Conservation (phyloP, 2,113 vertebrate genomes). For the Perca flavescens region DNA sequence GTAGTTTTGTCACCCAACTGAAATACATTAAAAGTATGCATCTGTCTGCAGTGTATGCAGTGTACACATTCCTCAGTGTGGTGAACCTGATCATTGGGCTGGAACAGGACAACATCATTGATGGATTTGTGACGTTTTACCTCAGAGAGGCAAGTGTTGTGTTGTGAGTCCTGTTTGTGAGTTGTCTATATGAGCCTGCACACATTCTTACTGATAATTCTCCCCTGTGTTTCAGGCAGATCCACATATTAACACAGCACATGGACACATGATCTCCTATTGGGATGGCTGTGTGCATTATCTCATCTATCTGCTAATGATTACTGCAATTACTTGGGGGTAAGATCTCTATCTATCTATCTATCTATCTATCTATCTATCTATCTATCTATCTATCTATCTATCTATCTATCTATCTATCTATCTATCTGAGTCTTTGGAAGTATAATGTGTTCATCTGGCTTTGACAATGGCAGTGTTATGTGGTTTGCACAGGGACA, state of each 20-base stretch:
- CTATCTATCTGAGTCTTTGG: not conserved
- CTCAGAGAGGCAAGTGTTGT: conserved; percentile 88
- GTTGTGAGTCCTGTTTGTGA: not conserved
- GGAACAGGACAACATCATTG: conserved; percentile 96
- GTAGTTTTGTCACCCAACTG: not conserved
- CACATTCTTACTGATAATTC: not conserved
- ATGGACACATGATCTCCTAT: conserved; percentile 94
- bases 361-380: conserved; percentile 9
- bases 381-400: conserved; percentile 2
- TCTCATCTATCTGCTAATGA: conserved; percentile 96
- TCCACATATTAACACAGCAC: conserved; percentile 92
- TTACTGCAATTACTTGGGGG: conserved; percentile 96
- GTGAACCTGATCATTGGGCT: conserved; percentile 94
- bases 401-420: conserved; percentile 7
- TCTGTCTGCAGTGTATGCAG: conserved; percentile 87
- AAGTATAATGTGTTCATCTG: conserved; percentile 19
- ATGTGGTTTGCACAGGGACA: conserved; percentile 86
- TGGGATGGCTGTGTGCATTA: conserved; percentile 97
- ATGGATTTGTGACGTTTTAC: conserved; percentile 95
- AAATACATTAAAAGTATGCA: not conserved
- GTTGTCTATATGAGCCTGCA: not conserved
- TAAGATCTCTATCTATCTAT: conserved; percentile 74
- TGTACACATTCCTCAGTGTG: conserved; percentile 92
- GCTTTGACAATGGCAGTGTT: conserved; percentile 39
- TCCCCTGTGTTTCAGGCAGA: conserved; percentile 83